Base-by-base conservation (phyloP, 1,140 invertebrate genomes). In the Leptinotarsa defecta region DNA sequence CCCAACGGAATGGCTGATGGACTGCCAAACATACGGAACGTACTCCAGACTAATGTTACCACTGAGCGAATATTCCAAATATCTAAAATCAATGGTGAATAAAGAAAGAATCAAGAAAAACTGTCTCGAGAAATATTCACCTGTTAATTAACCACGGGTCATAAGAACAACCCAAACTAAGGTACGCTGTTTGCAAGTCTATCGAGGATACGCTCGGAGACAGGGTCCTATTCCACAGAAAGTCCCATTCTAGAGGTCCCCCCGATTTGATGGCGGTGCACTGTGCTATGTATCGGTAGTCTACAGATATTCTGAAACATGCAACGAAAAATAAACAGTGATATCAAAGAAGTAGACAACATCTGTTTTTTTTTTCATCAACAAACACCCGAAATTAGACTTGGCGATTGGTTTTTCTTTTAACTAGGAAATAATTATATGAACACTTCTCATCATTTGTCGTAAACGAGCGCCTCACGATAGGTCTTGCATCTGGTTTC, bases 141-240 rank as follows among this genome's bases (percentile, higher is more conserved):
- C 77, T 84, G 68, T 84, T 84, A 17, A 85, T 83, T 49, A 84
- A 69, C 83, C 83, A 84, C 17, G 83, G 81, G 74, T 84, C 81
- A 61, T 81, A 79, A 13, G 81, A 82, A 75, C 83, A 84, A 34
- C 83, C 83, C 22, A 84, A 77, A 73, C 79, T 82, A 19, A 81
- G 73, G 68, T 83, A 84, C 3, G 79, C 76, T 17, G 78, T 81
- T 79, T 83, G 78, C 22, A 83, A 63, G 68, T 83, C 81, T 15
- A 61, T 65, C n/a, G 81, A 77, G 24, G 80, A 76, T 20, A 82
- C 82, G n/a, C 68, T 73, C n/a, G 80, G 77, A 13, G 73, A 78
- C 11, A 76, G 61, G 15, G 82, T 83, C 34, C 82, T 74, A 24
- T 81, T 78, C 81, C 81, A 84, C 13, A 84, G 71, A 34, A 83